A percentile compares a stretch with the other conserved stretches of the same genome.
Conservation (phyloP, 2,797 vertebrate genomes). For the Schizopygopsis malacanthus region DNA sequence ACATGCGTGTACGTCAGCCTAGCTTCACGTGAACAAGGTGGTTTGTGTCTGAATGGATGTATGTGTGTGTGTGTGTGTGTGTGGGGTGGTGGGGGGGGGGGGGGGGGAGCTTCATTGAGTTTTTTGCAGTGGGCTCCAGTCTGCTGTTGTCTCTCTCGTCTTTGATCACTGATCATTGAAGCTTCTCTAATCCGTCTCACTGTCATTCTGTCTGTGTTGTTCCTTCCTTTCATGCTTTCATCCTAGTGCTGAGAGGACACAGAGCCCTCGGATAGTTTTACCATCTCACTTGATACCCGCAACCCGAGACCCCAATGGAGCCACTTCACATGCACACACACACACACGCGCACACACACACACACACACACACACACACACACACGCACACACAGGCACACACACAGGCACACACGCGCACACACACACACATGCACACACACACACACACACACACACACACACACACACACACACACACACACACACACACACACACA, state of each 20-base stretch:
- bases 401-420: background rate
- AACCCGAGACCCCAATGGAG: conserved; percentile 64
- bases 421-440: background rate
- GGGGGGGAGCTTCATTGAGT: conserved; percentile 4
- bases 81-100: background rate
- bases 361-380: background rate
- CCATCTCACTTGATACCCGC: conserved; percentile 77
- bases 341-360: background rate
- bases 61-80: background rate
- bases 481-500: background rate
- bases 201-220: conserved; percentile 79
- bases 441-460: background rate
- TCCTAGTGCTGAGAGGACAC: conserved; percentile 77
- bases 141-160: conserved; percentile 68
- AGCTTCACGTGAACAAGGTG: background rate
- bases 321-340: conserved; percentile 2
- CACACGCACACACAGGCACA: background rate
- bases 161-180: conserved; percentile 83
- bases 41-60: background rate
- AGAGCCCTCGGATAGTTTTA: conserved; percentile 81
- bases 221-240: conserved; percentile 79
- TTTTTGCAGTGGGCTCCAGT: conserved; percentile 11
- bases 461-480: background rate
- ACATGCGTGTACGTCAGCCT: background rate
- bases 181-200: conserved; percentile 80